phyloP scores from a whole-genome alignment of 2,113 vertebrate genomes.

The Chlorocebus sabaeus region DNA sequence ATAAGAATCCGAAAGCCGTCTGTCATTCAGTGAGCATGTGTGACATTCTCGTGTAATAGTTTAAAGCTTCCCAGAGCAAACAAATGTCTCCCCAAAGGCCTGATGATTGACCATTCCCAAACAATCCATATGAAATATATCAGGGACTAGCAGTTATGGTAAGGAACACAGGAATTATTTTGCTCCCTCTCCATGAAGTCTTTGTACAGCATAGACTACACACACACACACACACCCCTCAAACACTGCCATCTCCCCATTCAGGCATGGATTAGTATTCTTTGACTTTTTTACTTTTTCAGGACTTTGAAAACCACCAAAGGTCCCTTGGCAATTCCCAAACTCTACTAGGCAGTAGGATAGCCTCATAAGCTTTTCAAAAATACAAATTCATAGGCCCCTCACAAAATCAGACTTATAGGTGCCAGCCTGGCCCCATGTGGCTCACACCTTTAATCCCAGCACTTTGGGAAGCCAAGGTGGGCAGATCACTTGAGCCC shows the following conservation, averaged over 20 bases:
- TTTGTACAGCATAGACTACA: not conserved
- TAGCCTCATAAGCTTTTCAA: not conserved
- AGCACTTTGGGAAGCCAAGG: too few species aligned
- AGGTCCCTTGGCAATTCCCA: not conserved
- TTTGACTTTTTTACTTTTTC: not conserved
- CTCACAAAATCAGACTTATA: not conserved
- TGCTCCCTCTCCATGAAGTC: not conserved
- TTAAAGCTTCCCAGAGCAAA: slow-evolving; percentile 43
- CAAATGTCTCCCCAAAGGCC: slow-evolving; percentile 6
- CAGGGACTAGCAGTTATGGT: not conserved
- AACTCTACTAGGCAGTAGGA: not conserved
- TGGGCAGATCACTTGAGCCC: too few species aligned
- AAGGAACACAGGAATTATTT: not conserved
- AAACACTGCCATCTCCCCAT: not conserved
- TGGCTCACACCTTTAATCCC: too few species aligned
- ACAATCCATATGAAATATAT: not conserved
- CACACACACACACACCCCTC: not conserved
- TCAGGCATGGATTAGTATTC: not conserved
- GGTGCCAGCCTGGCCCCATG: not conserved
- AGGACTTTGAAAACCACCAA: not conserved
- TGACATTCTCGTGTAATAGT: not conserved
- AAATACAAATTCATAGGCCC: not conserved
- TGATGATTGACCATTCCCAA: slow-evolving; percentile 31
- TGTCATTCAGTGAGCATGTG: not conserved
- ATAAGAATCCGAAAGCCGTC: slow-evolving; percentile 35